Evolutionary conservation across 2,888 invertebrate species (phyloP).

Genomic region (Aplocera efformata): DNA sequence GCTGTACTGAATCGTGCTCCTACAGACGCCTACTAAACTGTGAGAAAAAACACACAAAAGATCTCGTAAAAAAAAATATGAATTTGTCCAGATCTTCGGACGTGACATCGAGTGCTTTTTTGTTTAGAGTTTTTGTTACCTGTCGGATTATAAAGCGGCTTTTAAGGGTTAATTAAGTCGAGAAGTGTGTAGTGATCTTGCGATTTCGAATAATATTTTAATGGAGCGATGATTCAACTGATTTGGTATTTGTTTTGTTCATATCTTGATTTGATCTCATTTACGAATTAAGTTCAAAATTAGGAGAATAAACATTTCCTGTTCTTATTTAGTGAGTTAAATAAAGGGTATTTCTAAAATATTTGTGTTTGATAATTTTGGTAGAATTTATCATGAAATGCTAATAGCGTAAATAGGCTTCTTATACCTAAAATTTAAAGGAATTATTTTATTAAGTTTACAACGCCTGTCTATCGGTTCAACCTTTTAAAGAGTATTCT

Average conservation of each 20-base stretch:
- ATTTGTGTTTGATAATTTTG: background rate
- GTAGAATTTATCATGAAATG: background rate
- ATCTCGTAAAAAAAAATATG: constrained; percentile 61
- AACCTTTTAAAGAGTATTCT: no score
- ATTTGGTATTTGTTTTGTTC: constrained; percentile 28
- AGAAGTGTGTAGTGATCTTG: constrained; percentile 62
- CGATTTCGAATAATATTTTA: constrained; percentile 43
- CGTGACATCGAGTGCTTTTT: constrained; percentile 74
- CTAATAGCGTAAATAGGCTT: no score
- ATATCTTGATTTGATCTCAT: constrained; percentile 24
- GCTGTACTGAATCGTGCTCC: constrained; percentile 75
- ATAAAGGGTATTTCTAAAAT: background rate
- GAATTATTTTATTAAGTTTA: no score
- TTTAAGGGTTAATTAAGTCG: constrained; percentile 74
- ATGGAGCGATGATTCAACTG: constrained; percentile 39
- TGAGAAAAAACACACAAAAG: constrained; percentile 78
- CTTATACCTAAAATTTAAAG: no score
- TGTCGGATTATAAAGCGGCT: constrained; percentile 61
- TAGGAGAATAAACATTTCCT: no score
- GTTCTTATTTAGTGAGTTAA: no score
- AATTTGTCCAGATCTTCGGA: constrained; percentile 67
- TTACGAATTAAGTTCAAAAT: constrained; percentile 22
- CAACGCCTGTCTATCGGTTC: no score
- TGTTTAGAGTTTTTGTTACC: constrained; percentile 58
- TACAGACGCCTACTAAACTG: constrained; percentile 69